Evolutionary conservation across 2,888 invertebrate genomes (phyloP).

Genomic region (Lepeophtheirus nordmannii): DNA sequence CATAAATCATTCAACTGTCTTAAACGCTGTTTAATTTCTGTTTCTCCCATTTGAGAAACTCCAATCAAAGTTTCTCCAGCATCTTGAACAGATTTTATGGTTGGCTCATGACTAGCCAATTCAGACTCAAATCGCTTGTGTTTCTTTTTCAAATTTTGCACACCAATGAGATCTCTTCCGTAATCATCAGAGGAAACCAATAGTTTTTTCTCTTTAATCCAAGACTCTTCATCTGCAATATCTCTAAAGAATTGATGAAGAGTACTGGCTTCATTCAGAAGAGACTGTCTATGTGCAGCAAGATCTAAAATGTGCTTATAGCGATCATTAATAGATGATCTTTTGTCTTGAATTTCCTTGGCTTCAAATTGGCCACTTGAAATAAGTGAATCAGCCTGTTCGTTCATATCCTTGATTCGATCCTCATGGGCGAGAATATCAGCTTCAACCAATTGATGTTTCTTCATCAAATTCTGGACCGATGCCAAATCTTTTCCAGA

Average conservation of each 20-base stretch:
- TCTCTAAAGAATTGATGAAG: slow-evolving; percentile 98
- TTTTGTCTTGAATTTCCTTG: slow-evolving; percentile 75
- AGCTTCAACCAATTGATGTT: slow-evolving; percentile 93
- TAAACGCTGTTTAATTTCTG: slow-evolving; percentile 42
- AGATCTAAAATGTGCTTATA: slow-evolving; percentile 83
- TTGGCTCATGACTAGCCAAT: slow-evolving; percentile 89
- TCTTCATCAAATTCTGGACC: slow-evolving; percentile 95
- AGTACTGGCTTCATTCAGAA: slow-evolving; percentile 88
- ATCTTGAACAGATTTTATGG: slow-evolving; percentile 68
- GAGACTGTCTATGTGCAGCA: slow-evolving; percentile 75
- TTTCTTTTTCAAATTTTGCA: slow-evolving; percentile 95
- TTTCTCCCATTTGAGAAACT: slow-evolving; percentile 75
- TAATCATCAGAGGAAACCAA: slow-evolving; percentile 95
- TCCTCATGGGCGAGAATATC: slow-evolving; percentile 95
- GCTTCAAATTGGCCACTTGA: slow-evolving; percentile 95
- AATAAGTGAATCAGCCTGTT: slow-evolving; percentile 84
- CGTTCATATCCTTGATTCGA: slow-evolving; percentile 49
- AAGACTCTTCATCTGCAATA: slow-evolving; percentile 97
- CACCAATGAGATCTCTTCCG: slow-evolving; percentile 91
- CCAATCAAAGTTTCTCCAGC: slow-evolving; percentile 71
- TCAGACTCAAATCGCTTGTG: slow-evolving; percentile 98
- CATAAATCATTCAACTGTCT: slow-evolving; percentile 77
- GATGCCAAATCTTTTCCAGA: slow-evolving; percentile 94
- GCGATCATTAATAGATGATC: slow-evolving; percentile 75
- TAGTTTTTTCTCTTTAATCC: slow-evolving; percentile 98